phyloP scores from a whole-genome alignment of 2,113 vertebrate genomes.

The Rattus norvegicus region DNA sequence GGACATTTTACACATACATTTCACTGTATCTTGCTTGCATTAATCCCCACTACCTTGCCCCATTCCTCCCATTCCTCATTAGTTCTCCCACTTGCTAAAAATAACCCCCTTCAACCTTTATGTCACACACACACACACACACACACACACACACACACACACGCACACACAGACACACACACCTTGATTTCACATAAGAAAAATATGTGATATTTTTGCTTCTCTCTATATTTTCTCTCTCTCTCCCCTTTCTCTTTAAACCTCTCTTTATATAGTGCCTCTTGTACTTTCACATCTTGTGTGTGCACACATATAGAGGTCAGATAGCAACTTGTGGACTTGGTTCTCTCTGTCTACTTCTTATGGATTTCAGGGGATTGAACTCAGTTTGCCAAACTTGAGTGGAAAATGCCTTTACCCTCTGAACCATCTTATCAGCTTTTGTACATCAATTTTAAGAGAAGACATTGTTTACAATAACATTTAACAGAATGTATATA shows the following conservation, averaged over 20 bases:
- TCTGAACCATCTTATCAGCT: neutral
- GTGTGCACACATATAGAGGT: neutral
- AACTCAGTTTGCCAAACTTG: neutral
- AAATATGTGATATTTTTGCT: neutral
- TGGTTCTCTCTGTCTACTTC: neutral
- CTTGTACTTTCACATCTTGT: neutral
- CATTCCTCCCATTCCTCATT: neutral
- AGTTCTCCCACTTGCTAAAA: neutral
- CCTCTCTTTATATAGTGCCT: too few species aligned
- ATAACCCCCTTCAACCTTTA: neutral
- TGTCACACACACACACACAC: neutral
- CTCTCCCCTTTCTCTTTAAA: neutral
- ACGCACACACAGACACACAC: neutral
- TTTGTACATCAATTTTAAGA: conserved; percentile 1
- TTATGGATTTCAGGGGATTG: neutral
- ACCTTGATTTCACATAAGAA: neutral
- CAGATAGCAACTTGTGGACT: neutral
- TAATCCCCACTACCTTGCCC: neutral
- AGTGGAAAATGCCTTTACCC: neutral
- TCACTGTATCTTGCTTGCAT: neutral
- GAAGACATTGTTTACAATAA: neutral
- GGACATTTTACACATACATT: neutral
- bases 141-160: neutral
- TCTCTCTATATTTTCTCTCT: neutral
- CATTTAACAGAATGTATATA: neutral